Conservation (phyloP, 2,113 vertebrate species). For the Calcarius ornatus region DNA sequence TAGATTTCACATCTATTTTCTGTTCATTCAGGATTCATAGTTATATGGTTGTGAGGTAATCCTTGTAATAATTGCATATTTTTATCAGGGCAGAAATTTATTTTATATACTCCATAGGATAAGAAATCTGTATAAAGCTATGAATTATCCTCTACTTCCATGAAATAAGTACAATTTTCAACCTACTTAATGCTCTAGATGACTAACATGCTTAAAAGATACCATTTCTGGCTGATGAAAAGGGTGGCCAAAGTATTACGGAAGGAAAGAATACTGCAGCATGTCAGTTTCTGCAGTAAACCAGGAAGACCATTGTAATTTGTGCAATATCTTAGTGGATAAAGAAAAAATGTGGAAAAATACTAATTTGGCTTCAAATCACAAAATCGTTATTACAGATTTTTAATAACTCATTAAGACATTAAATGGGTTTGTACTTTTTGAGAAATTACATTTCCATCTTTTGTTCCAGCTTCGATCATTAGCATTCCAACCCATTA, state of each 20-base stretch:
- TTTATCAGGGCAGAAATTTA: neutral
- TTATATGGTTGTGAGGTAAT: neutral
- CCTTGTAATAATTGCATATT: neutral
- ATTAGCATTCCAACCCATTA: slow-evolving; percentile 36
- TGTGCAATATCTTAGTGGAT: neutral
- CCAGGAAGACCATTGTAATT: neutral
- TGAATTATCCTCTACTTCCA: neutral
- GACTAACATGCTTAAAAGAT: neutral
- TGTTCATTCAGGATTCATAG: neutral
- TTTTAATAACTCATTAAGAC: neutral
- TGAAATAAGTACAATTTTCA: neutral
- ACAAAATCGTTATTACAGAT: neutral
- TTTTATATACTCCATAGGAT: neutral
- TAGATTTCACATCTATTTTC: neutral
- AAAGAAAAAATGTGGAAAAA: slow-evolving; percentile 7
- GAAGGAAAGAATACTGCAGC: neutral
- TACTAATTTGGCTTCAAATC: neutral
- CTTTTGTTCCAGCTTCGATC: neutral
- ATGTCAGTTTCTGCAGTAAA: neutral
- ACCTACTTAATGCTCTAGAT: neutral
- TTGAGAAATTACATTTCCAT: slow-evolving; percentile 25
- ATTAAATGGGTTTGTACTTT: neutral
- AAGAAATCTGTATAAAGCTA: neutral
- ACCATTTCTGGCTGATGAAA: neutral
- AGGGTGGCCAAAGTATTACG: neutral